phyloP scores from a whole-genome alignment of 1,140 invertebrate genomes.

The Drosophila rhopaloa region DNA sequence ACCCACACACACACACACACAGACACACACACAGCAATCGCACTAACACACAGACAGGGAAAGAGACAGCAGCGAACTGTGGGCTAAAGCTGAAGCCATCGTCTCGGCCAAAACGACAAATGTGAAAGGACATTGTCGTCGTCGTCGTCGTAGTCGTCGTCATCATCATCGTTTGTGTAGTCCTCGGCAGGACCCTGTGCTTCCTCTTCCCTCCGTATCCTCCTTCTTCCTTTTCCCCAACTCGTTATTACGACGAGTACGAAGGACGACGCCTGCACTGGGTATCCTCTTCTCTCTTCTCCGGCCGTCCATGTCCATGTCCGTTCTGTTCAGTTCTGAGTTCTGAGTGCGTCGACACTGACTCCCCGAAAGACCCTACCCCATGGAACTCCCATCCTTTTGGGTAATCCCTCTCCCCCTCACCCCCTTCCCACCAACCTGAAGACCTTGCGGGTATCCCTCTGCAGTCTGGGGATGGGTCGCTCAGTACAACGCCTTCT shows the following conservation, averaged over 20 bases:
- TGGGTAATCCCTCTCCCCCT: neutral
- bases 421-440: neutral
- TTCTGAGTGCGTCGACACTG: slow-evolving; percentile 77
- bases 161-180: slow-evolving; percentile 52
- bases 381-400: slow-evolving; percentile 1
- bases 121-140: slow-evolving; percentile 76
- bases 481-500: slow-evolving; percentile 55
- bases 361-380: slow-evolving; percentile 19
- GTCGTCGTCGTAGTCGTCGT: slow-evolving; percentile 25
- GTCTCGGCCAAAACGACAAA: slow-evolving; percentile 79
- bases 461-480: slow-evolving; percentile 7
- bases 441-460: slow-evolving; percentile 40
- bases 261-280: slow-evolving; percentile 55
- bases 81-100: slow-evolving; percentile 55
- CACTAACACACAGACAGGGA: slow-evolving; percentile 17
- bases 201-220: neutral
- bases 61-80: slow-evolving; percentile 22
- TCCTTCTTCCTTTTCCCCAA: slow-evolving; percentile 1
- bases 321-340: slow-evolving; percentile 27
- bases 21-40: slow-evolving; percentile 16
- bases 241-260: slow-evolving; percentile 57
- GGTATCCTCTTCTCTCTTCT: slow-evolving; percentile 16
- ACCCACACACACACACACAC: slow-evolving; percentile 15
- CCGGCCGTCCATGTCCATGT: slow-evolving; percentile 36
- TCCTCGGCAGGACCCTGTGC: slow-evolving; percentile 36